Base-by-base conservation (phyloP, 1,140 invertebrate genomes). In the Drosophila funebris region DNA sequence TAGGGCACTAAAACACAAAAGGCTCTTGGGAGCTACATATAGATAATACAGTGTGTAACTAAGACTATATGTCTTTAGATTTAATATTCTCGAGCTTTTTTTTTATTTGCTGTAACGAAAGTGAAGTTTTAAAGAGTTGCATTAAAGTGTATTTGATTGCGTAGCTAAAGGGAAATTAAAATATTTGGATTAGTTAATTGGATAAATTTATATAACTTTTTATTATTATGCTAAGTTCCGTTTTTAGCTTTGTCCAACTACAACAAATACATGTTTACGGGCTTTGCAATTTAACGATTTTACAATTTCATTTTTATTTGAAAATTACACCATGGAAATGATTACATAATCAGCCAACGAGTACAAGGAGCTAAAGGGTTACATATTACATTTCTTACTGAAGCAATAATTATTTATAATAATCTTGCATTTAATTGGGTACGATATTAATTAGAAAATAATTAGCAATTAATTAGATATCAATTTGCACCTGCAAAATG, bases 401-500 rank as follows among this genome's bases (percentile, higher is more conserved):
- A 75, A 75, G 67, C 58, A 50, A 71, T 67, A 53, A 46, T 60
- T 70, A 70, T 63, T 68, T 61, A 43, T 76, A 76, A 69, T 73
- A 76, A 77, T 77, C 33, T 77, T 81, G 78, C 80, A 79, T 61
- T 73, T 53, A 53, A 61, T 57, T 61, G 39, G 20, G 57, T 67
- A 71, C 33, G 24, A 31, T 11, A 66, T 43, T 8, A 39, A 52
- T 67, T 68, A n/a, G 31, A 31, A 60, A 63, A 27, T 77, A 63
- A 27, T 76, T 69, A 36, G 11, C 22, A 43, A 39, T 50, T 50
- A 52, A 46, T 50, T 62, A 46, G 33, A 63, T 56, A 14, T 68
- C 41, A 62, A 58, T 60, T 71, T 66, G 87, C 82, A 91, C 90
- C 90, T 91, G 90, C 76, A 91, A 76, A 68, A 91, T 76, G 68